Conservation (phyloP, 2,888 invertebrate genomes). For the Diaphora mendica region DNA sequence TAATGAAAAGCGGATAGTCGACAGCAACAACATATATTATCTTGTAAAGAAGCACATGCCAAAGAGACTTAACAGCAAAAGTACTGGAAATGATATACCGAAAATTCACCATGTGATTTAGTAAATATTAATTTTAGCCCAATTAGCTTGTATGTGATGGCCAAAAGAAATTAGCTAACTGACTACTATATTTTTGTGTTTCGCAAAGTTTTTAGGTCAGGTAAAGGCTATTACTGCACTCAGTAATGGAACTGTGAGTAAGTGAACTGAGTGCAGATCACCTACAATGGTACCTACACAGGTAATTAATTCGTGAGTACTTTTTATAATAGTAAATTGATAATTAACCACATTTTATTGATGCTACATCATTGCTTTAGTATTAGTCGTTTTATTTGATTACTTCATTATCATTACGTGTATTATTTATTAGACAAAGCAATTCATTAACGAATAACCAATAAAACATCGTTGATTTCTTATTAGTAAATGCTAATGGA, state of each 20-base stretch:
- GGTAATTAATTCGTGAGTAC: background rate
- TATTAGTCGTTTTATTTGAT: background rate
- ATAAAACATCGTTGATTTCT: background rate
- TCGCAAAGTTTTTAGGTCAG: background rate
- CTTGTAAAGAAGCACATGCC: slow-evolving; percentile 3
- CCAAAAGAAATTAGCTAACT: background rate
- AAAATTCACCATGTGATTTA: background rate
- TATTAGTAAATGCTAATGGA: background rate
- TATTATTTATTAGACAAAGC: background rate
- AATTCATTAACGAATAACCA: background rate
- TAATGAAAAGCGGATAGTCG: slow-evolving; percentile 16
- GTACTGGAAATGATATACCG: slow-evolving; percentile 14
- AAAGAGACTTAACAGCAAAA: background rate
- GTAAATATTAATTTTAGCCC: background rate
- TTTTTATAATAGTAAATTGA: background rate
- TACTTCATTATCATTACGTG: background rate
- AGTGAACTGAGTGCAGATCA: background rate
- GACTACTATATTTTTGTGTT: background rate
- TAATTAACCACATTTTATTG: background rate
- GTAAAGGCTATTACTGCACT: background rate
- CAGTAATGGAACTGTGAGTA: background rate
- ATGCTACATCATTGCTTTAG: background rate
- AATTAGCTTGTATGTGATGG: background rate
- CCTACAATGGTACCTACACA: rapidly evolving
- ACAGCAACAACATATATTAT: slow-evolving; percentile 11